Base-by-base conservation (phyloP, 2,113 vertebrate genomes). In the Mormyrus iriodes region DNA sequence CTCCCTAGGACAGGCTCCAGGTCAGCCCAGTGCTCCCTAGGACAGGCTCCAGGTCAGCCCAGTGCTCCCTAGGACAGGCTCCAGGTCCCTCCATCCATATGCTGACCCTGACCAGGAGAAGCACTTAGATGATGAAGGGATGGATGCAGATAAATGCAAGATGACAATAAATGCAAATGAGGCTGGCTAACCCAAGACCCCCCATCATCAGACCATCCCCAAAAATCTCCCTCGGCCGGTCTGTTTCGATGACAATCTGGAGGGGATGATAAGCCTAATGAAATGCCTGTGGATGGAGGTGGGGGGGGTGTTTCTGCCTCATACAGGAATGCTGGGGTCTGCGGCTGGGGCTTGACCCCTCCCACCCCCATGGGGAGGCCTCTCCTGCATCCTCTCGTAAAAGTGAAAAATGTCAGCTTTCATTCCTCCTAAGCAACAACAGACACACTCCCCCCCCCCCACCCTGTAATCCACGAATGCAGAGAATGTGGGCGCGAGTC, bases 401-500 rank as follows among this genome's bases (percentile, higher is more conserved):
- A 79, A 79, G 73, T 79, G 73, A 79, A 79, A 79, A 79, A 79
- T 79, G 73, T 79, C 73, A 79, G 73, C 35, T 79, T 79, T 79
- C 73, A 79, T 79, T 79, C 35, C 73, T 79, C 73, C 73, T 79
- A 79, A 79, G 73, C 73, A 79, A 79, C 35, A 79, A 79, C 73
- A 42, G 73, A 79, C 35, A 76, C 31, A 15, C 27, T 39, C 31
- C 65, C 12, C n/a, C 53, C 13, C 53, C 53, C 61, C 65, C 27
- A 31, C 69, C 27, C 12, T 1, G 15, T 39, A 39, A 76, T 39
- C 31, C 69, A 7, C 35, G 13, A 76, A 76, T 76, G 31, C 31
- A 1, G 69, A 39, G 69, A 76, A 76, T 76, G 31, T 39, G 69
- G 69, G 69, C 35, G 4, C 69, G 31, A 39, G 35, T 39, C 31